Conservation (phyloP, 2,797 vertebrate genomes). For the Diglossa cyanea region DNA sequence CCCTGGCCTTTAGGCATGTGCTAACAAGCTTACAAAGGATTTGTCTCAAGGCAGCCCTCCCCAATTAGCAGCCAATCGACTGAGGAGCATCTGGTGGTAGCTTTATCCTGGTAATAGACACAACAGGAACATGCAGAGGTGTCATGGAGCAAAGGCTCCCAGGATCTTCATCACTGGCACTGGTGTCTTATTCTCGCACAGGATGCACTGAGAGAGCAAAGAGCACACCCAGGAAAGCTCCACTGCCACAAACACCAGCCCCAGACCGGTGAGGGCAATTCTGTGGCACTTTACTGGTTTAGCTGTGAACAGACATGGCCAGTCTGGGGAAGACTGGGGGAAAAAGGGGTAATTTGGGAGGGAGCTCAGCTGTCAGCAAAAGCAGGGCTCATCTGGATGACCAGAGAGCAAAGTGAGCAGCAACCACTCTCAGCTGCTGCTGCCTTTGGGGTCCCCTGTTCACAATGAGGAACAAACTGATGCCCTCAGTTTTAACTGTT, state of each 20-base stretch:
- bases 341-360: no score
- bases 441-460: not conserved
- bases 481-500: not conserved
- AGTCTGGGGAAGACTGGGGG: not conserved
- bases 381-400: not conserved
- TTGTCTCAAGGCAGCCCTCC: not conserved
- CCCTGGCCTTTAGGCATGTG: not conserved
- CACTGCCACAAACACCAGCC: not conserved
- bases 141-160: not conserved
- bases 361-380: not conserved
- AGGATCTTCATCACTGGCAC: not conserved
- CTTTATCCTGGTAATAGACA: not conserved
- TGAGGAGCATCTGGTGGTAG: slow-evolving; percentile 2
- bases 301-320: not conserved
- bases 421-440: not conserved
- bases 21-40: slow-evolving; percentile 49
- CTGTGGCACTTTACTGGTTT: not conserved
- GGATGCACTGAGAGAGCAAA: not conserved
- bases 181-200: not conserved
- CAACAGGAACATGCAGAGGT: not conserved
- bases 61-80: not conserved
- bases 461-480: not conserved
- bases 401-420: not conserved
- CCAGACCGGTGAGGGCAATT: not conserved
- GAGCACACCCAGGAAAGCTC: not conserved